These are phyloP conservation scores for Lasaia peninsularis DNA, from an alignment of 1,140 invertebrate genomes.

Conservation along the genomic window DNA sequence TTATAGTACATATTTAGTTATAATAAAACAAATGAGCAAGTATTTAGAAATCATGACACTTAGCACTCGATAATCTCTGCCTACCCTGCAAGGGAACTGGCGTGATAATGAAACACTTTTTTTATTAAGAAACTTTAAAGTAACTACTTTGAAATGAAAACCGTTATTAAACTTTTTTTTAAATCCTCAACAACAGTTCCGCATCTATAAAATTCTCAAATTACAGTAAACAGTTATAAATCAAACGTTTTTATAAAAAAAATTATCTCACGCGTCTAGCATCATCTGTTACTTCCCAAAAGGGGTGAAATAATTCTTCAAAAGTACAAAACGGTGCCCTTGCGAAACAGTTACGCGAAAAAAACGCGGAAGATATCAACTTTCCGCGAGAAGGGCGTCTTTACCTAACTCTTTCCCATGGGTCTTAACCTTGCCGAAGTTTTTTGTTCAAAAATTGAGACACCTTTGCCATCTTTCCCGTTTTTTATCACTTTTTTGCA, in stretches of 20 bases:
- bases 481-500: conserved; percentile 59
- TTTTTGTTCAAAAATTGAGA: conserved; percentile 71
- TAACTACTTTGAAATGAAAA: conserved; percentile 25
- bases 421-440: conserved; percentile 70
- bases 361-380: conserved; percentile 59
- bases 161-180: conserved; percentile 48
- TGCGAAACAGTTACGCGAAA: conserved; percentile 53
- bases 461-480: conserved; percentile 74
- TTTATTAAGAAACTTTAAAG: not conserved
- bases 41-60: too few species aligned
- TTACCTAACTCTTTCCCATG: conserved; percentile 73
- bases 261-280: conserved; percentile 65
- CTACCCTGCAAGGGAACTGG: too few species aligned
- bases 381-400: conserved; percentile 38
- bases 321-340: conserved; percentile 45
- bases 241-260: conserved; percentile 51
- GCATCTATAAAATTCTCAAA: conserved; percentile 71
- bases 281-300: conserved; percentile 64
- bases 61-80: too few species aligned
- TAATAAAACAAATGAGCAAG: too few species aligned
- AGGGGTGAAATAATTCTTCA: conserved; percentile 62
- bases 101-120: too few species aligned
- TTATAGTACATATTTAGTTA: too few species aligned
- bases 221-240: conserved; percentile 76
- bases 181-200: conserved; percentile 43